phyloP scores from a whole-genome alignment of 2,888 invertebrate genomes.

The Oligia strigilis region DNA sequence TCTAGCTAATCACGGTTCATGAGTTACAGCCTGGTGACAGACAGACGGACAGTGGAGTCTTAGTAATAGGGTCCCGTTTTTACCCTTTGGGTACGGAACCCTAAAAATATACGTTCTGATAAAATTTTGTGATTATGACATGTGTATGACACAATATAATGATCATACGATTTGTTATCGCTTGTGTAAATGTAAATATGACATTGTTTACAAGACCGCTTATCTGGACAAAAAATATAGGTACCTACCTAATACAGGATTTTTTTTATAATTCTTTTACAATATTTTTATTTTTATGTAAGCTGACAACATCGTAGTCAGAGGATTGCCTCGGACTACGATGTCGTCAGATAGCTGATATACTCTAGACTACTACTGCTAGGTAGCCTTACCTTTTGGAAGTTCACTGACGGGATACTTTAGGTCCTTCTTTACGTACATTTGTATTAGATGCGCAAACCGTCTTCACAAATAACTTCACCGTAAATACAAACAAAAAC shows the following conservation, averaged over 20 bases:
- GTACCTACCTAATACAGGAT: too few species aligned
- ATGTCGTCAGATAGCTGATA: too few species aligned
- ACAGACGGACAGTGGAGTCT: too few species aligned
- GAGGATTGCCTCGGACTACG: too few species aligned
- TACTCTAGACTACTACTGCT: too few species aligned
- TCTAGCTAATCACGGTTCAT: too few species aligned
- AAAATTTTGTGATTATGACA: slow-evolving; percentile 24
- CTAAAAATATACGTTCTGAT: slow-evolving; percentile 21
- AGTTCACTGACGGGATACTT: background rate
- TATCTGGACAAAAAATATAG: slow-evolving; percentile 21
- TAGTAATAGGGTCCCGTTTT: too few species aligned
- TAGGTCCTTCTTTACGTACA: background rate
- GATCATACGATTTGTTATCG: slow-evolving; percentile 46
- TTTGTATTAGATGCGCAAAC: background rate
- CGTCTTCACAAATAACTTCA: background rate
- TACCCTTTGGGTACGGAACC: too few species aligned
- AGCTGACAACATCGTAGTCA: background rate
- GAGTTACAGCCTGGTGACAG: too few species aligned
- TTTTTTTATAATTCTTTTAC: too few species aligned
- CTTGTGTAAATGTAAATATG: slow-evolving; percentile 31
- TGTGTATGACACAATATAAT: slow-evolving; percentile 32
- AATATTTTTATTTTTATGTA: background rate
- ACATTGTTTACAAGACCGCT: slow-evolving; percentile 11
- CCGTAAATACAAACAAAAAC: background rate
- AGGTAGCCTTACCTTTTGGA: background rate